Evolutionary conservation across 2,113 vertebrate species (phyloP).

Genomic region (Chelonoidis abingdonii): DNA sequence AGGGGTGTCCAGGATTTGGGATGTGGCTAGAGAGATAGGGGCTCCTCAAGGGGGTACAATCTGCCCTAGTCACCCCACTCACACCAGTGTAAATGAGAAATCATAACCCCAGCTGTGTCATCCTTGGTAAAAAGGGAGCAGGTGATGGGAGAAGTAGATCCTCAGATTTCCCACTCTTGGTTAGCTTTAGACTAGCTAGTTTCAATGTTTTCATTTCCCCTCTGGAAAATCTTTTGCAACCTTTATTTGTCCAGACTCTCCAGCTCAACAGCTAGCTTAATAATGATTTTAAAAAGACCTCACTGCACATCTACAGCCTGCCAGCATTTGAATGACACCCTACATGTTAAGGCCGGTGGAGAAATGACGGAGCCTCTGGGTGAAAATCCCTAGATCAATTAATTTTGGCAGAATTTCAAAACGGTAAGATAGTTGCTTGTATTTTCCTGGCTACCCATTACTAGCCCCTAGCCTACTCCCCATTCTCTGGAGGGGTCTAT

Average conservation of each 20-base stretch:
- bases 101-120: neutral
- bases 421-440: accelerated
- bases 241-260: neutral
- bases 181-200: accelerated
- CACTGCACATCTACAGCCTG: neutral
- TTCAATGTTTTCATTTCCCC: neutral
- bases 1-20: neutral
- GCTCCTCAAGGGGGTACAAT: neutral
- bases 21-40: neutral
- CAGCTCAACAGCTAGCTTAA: neutral
- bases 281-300: accelerated
- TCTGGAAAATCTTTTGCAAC: accelerated
- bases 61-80: neutral
- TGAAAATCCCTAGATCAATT: accelerated
- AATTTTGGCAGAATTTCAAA: accelerated
- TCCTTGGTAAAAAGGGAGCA: accelerated
- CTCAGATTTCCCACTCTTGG: accelerated
- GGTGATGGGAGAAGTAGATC: accelerated
- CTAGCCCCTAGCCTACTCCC: accelerated
- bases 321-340: accelerated
- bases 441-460: neutral
- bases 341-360: accelerated
- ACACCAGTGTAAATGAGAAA: neutral
- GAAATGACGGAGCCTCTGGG: accelerated
- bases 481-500: accelerated